Evolutionary conservation across 1,140 invertebrate genomes (phyloP).

Genomic region (Drosophila mojavensis): DNA sequence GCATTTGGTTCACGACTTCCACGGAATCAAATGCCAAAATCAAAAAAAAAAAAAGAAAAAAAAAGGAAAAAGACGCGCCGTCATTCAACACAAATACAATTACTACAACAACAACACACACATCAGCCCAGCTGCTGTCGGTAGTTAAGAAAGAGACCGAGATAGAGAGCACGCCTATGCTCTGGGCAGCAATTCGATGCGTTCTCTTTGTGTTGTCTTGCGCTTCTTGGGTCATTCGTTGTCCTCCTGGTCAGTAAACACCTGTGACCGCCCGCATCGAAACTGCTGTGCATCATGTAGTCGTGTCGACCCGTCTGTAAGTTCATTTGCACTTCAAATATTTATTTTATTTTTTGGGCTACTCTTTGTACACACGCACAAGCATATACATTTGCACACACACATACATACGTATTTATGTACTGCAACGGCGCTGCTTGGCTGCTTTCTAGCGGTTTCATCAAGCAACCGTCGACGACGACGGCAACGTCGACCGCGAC

Average conservation of each 20-base stretch:
- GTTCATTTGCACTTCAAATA: conserved; percentile 61
- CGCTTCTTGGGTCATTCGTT: conserved; percentile 5
- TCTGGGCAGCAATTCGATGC: conserved; percentile 26
- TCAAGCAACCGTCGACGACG: conserved; percentile 15
- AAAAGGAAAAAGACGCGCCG: conserved; percentile 47
- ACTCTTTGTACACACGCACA: conserved; percentile 19
- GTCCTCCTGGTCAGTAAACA: conserved; percentile 42
- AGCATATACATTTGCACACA: not conserved
- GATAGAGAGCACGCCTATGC: not conserved
- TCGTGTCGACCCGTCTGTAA: conserved; percentile 31
- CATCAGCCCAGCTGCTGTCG: conserved; percentile 53
- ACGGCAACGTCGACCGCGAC: conserved; percentile 7
- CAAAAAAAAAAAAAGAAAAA: conserved; percentile 43
- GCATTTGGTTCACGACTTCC: conserved; percentile 63
- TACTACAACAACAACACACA: conserved; percentile 26
- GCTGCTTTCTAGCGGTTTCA: conserved; percentile 72
- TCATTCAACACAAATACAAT: conserved; percentile 69
- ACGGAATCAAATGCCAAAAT: conserved; percentile 60
- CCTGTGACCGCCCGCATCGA: conserved; percentile 76
- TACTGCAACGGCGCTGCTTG: conserved; percentile 56
- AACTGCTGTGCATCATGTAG: conserved; percentile 27
- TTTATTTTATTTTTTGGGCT: conserved; percentile 13
- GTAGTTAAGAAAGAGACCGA: conserved; percentile 14
- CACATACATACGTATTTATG: conserved; percentile 3
- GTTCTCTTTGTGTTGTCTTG: conserved; percentile 12